Base-by-base conservation (phyloP, 2,888 invertebrate genomes). In the Caenorhabditis virilis region DNA sequence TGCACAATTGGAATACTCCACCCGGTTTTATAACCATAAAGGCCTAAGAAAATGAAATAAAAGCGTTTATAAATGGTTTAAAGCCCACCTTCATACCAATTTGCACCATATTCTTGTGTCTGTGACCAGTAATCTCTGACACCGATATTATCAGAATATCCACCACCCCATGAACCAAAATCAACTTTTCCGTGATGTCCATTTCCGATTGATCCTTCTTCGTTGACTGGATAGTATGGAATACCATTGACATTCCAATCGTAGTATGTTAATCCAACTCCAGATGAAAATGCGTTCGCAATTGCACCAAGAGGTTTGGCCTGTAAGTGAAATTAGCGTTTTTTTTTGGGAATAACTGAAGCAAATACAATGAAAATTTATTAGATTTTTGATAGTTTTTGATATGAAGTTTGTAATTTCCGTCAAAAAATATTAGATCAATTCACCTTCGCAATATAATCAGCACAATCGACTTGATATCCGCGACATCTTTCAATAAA, bases 171-270 rank as follows among this genome's bases (percentile, higher is more conserved):
- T 7, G 73, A 62, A 13, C 78, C 78, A 23, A 77, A 78, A 36
- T 78, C 78, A 11, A 76, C 77, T 60, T 76, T 77, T 68, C 78
- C 78, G 41, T 78, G 72, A 46, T 74, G 73, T 26, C 78, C 78
- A 43, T 72, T 74, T 23, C 76, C 74, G 42, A 78, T 59, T 11
- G 69, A 73, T 26, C 78, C 78, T 47, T 78, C 77, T 42, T 78
- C 78, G 43, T 78, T 78, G 18, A 77, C 46, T 9, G 77, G 66
- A 58, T 76, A 78, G 43, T 76, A 78, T 0, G 78, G 78, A 7
- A 78, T 77, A 36, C 78, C 78, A 36, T 78, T 76, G 33, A 78
- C 74, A 38, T 69, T 74, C 74, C 74, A 76, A 27, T 76, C 69
- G 39, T 72, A 72, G 38, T 69, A 75, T 7, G 78, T 76, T 22